Evolutionary conservation across 2,113 vertebrate species (phyloP).

Genomic region (Pollachius pollachius): DNA sequence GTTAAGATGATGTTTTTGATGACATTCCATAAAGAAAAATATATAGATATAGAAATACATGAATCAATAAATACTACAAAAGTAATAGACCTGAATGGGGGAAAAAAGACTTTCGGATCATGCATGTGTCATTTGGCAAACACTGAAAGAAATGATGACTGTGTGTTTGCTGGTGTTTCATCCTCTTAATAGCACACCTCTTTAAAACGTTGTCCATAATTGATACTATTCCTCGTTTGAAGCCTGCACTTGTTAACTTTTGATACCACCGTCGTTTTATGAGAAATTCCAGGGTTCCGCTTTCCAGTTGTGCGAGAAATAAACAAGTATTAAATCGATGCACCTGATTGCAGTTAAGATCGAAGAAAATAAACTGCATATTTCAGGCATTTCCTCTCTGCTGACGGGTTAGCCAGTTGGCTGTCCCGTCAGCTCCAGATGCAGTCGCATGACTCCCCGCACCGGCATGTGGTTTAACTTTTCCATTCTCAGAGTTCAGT

Average conservation of each 20-base stretch:
- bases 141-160: constrained; percentile 33
- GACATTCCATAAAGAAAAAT: no score
- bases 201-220: no score
- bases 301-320: not conserved
- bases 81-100: constrained; percentile 61
- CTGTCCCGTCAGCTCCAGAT: constrained; percentile 24
- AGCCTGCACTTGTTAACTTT: no score
- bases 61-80: constrained; percentile 13
- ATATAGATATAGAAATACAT: not conserved
- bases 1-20: no score
- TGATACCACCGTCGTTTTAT: not conserved
- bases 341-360: constrained; percentile 72
- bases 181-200: constrained; percentile 24
- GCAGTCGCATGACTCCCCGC: not conserved
- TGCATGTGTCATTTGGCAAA: constrained; percentile 61
- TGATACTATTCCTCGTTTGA: no score
- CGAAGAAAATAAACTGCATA: constrained; percentile 7
- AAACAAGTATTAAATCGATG: constrained; percentile 39
- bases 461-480: no score
- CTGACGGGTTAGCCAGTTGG: constrained; percentile 23
- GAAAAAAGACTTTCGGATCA: constrained; percentile 54
- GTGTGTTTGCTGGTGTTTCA: constrained; percentile 33
- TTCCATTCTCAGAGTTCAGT: no score
- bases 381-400: constrained; percentile 59
- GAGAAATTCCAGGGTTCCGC: no score